Evolutionary conservation across 2,888 invertebrate genomes (phyloP), one percentile per base, ranked within the genome.

Genomic region (Choristoneura rosaceana): DNA sequence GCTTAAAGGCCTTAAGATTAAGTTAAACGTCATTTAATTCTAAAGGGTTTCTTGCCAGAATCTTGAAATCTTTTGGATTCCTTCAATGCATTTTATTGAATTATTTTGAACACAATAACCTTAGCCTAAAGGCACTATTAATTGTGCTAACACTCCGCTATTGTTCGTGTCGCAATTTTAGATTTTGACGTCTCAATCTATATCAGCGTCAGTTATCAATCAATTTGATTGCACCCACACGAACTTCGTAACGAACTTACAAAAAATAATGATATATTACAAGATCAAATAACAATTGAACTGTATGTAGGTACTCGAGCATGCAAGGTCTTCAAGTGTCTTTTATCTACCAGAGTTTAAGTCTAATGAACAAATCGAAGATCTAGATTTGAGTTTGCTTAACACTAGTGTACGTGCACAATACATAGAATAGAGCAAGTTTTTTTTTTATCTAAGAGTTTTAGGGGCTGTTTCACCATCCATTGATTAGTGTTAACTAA

Each of bases 151-250:
- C 61, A 69, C 34, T 63, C 70, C 69, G 71, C 73, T 67, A 70
- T 62, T 70, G 73, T 73, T 73, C 59, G 43, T 73, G 68, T 65
- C 55, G 76, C 70, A 74, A 76, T 67, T 43, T 17, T 63, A 41
- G 63, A 59, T 64, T 67, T 52, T 64, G 58, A 74, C 70, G 71
- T 73, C 75, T 82, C 77, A 76, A 81, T 82, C 75, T 60, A 76
- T 61, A 38, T 52, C 41, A 60, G 74, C 69, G 65, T 73, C 75
- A 71, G 78, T 81, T 83, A 81, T 80, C 78, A 78, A 76, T 77
- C 78, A 80, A 77, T 55, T 63, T 73, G 74, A 78, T 78, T 75
- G 77, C 81, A 80, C 85, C 84, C 79, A 84, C 84, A 76, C 77
- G 74, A 60, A 69, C 74, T 69, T 71, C 69, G 67, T 73, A 73